A percentile compares a stretch with the other conserved stretches of the same genome.
These are phyloP conservation scores for Drepana falcataria DNA, from an alignment of 2,888 invertebrate genomes.

Conservation along the genomic window DNA sequence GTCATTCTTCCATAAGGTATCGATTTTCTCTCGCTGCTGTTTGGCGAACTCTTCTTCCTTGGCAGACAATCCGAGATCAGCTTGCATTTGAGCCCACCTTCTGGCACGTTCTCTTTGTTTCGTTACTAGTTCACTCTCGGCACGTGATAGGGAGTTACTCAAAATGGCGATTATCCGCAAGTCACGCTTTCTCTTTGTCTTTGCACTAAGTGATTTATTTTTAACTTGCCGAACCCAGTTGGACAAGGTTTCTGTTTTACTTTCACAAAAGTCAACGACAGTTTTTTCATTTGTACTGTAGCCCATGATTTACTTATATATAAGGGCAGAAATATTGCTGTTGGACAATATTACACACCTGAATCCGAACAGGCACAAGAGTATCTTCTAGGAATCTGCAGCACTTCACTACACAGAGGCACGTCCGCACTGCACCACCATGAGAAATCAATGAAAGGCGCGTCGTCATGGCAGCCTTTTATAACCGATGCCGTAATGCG, in stretches of 20 bases:
- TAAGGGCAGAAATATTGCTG: constrained; percentile 50
- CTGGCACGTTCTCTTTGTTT: constrained; percentile 81
- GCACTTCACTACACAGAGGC: constrained; percentile 52
- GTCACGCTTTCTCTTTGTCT: constrained; percentile 79
- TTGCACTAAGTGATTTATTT: constrained; percentile 78
- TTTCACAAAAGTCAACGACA: constrained; percentile 72
- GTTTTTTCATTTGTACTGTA: constrained; percentile 66
- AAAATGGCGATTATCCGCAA: constrained; percentile 82
- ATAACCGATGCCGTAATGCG: constrained; percentile 55
- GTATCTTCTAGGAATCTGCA: constrained; percentile 44
- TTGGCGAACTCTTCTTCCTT: constrained; percentile 67
- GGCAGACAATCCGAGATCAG: constrained; percentile 65
- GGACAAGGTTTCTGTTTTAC: constrained; percentile 77
- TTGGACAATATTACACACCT: constrained; percentile 70
- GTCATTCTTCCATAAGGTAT: constrained; percentile 78
- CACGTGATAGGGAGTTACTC: constrained; percentile 77
- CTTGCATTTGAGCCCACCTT: constrained; percentile 79
- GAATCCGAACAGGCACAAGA: constrained; percentile 67
- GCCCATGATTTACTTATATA: constrained; percentile 50
- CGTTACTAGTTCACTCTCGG: constrained; percentile 78
- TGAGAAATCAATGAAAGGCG: constrained; percentile 40
- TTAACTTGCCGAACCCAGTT: constrained; percentile 82
- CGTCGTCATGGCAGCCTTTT: constrained; percentile 56
- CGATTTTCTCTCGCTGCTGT: constrained; percentile 65
- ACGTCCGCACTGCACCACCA: constrained; percentile 51